These are phyloP conservation scores for Otus sunia DNA, from an alignment of 2,113 vertebrate species.

Conservation along the genomic window DNA sequence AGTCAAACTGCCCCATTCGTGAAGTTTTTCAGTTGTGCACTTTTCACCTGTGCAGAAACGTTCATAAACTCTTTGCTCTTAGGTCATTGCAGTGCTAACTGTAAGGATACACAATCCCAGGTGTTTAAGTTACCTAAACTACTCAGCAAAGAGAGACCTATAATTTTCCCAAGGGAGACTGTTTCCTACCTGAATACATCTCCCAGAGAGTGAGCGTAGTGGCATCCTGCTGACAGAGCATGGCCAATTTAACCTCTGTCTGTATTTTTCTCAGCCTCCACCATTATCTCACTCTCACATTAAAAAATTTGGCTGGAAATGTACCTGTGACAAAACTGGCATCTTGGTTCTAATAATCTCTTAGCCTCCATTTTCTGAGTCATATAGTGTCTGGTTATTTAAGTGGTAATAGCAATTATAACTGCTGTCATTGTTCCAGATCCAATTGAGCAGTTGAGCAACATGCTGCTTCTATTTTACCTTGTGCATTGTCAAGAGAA, in stretches of 20 bases:
- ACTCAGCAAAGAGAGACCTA: not conserved
- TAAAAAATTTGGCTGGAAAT: not conserved
- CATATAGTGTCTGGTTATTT: conserved; percentile 16
- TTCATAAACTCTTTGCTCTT: not conserved
- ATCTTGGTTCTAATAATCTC: not conserved
- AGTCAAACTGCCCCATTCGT: not conserved
- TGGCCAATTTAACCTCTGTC: not conserved
- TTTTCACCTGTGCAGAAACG: not conserved
- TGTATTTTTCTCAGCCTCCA: not conserved
- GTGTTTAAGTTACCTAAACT: not conserved
- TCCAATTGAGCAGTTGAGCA: conserved; percentile 27
- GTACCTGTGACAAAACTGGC: not conserved
- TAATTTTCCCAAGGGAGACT: not conserved
- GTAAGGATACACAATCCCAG: not conserved
- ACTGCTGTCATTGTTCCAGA: conserved; percentile 11
- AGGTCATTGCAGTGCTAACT: not conserved
- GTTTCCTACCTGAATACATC: not conserved
- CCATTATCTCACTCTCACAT: not conserved
- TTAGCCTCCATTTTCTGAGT: not conserved
- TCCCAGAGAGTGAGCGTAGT: not conserved
- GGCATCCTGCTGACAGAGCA: not conserved
- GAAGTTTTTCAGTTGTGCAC: not conserved
- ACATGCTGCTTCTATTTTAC: conserved; percentile 42
- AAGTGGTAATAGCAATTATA: conserved; percentile 34
- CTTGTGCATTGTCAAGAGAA: conserved; percentile 35